Conservation (phyloP, 2,888 invertebrate species). For the Tenthredo notha region DNA sequence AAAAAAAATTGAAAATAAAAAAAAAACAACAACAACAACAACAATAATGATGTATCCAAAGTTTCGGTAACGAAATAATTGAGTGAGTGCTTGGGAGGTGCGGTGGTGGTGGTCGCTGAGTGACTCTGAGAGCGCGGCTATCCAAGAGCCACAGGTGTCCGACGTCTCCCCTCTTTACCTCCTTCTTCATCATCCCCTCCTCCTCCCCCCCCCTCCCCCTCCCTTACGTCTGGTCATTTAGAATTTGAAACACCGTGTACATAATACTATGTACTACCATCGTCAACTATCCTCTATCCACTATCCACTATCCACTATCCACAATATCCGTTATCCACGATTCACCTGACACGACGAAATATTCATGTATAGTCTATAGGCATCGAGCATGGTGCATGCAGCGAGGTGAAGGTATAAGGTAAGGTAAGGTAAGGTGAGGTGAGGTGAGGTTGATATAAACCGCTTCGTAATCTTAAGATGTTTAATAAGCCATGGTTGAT, state of each 20-base stretch:
- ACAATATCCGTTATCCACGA: slow-evolving; percentile 35
- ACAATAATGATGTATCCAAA: background rate
- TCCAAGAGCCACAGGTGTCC: slow-evolving; percentile 76
- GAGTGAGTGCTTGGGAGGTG: slow-evolving; percentile 67
- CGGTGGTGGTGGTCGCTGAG: slow-evolving; percentile 77
- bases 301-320: background rate
- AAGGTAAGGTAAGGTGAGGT: background rate
- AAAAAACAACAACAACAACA: no score
- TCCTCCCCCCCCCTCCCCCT: slow-evolving; percentile 40
- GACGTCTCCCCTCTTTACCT: slow-evolving; percentile 59
- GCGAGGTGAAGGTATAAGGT: background rate
- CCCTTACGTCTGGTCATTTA: slow-evolving; percentile 52
- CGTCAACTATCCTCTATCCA: background rate
- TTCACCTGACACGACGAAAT: slow-evolving; percentile 29
- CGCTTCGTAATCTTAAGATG: background rate
- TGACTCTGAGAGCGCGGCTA: slow-evolving; percentile 74
- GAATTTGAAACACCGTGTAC: slow-evolving; percentile 56
- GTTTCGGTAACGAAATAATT: slow-evolving; percentile 54
- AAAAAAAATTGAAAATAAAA: no score
- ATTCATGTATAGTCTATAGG: background rate
- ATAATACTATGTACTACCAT: background rate
- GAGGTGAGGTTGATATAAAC: background rate
- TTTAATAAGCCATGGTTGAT: background rate
- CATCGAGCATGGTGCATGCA: background rate
- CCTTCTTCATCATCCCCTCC: slow-evolving; percentile 57